These are phyloP conservation scores for Acridotheres tristis DNA, from an alignment of 2,797 vertebrate genomes.

Conservation along the genomic window DNA sequence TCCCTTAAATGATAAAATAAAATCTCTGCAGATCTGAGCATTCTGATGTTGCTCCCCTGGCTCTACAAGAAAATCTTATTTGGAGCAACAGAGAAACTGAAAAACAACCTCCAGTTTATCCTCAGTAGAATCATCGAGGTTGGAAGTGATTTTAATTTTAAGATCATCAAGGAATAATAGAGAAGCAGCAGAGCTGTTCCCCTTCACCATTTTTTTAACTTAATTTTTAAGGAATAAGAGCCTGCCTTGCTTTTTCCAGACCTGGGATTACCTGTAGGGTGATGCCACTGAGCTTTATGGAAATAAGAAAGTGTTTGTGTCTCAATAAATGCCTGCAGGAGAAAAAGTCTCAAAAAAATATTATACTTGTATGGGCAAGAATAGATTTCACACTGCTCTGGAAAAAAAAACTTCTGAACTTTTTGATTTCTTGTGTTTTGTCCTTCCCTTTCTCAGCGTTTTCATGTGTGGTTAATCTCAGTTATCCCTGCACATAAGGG, in stretches of 20 bases:
- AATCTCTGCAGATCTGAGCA: neutral
- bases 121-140: accelerated
- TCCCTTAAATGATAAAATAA: neutral
- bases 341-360: neutral
- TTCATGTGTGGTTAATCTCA: neutral
- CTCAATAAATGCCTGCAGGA: neutral
- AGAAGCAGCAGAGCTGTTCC: neutral
- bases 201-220: neutral
- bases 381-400: neutral
- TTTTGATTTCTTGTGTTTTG: neutral
- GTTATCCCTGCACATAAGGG: neutral
- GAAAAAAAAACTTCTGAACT: neutral
- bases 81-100: neutral
- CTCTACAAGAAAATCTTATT: neutral
- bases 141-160: neutral
- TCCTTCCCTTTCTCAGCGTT: neutral
- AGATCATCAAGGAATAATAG: neutral
- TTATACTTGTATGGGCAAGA: neutral
- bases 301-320: neutral
- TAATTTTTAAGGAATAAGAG: neutral
- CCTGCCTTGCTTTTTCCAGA: neutral
- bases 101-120: neutral
- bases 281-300: neutral
- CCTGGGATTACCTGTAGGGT: neutral
- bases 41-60: neutral